These are phyloP conservation scores for Callitettix versicolor DNA, from an alignment of 1,140 invertebrate species.

Conservation along the genomic window DNA sequence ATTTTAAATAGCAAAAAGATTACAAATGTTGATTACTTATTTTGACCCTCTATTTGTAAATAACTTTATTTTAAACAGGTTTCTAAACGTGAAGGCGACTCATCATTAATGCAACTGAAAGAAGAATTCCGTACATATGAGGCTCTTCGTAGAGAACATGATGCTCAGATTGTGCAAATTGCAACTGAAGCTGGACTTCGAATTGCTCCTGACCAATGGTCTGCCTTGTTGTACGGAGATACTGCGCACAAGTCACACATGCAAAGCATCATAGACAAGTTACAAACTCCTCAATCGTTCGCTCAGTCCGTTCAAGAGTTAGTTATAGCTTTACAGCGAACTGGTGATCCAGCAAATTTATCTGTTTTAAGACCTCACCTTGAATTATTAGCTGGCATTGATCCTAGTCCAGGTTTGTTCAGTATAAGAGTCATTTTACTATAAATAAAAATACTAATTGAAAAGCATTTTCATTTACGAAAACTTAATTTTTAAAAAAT, in stretches of 20 bases:
- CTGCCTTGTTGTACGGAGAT: constrained; percentile 90
- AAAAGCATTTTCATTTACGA: constrained; percentile 21
- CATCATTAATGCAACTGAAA: constrained; percentile 96
- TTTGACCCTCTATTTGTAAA: background rate
- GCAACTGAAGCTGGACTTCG: constrained; percentile 92
- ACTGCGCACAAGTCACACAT: constrained; percentile 93
- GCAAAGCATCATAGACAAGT: constrained; percentile 94
- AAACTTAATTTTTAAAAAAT: constrained; percentile 9
- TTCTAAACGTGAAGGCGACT: constrained; percentile 93
- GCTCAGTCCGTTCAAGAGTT: constrained; percentile 84
- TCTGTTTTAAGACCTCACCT: constrained; percentile 64
- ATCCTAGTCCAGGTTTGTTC: constrained; percentile 58
- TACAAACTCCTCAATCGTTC: constrained; percentile 86
- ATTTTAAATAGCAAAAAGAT: too few species aligned
- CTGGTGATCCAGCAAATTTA: constrained; percentile 78
- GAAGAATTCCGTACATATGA: constrained; percentile 96
- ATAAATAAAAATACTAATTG: too few species aligned
- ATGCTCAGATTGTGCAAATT: constrained; percentile 96
- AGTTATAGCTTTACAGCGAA: constrained; percentile 82
- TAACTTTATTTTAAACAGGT: constrained; percentile 46
- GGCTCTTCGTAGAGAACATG: constrained; percentile 84
- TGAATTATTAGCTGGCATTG: constrained; percentile 76
- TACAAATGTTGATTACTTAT: too few species aligned
- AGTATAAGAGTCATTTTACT: too few species aligned
- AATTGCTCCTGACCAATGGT: constrained; percentile 98